Evolutionary conservation across 2,888 invertebrate species (phyloP).

Genomic region (Entomobrya multifasciata): DNA sequence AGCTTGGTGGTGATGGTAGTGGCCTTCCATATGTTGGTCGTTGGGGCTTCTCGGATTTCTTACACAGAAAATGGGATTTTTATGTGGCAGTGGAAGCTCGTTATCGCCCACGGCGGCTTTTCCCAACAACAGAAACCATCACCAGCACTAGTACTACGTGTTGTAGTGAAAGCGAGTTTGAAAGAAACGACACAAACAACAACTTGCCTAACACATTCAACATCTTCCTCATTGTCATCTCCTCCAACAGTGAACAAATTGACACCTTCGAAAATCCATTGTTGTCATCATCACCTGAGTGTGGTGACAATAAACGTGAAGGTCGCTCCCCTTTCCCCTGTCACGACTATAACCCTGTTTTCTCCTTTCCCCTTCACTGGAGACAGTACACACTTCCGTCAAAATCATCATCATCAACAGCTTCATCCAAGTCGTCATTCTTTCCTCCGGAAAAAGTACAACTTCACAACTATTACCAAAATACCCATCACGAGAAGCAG

Average conservation of each 20-base stretch:
- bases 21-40: constrained; percentile 77
- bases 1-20: constrained; percentile 77
- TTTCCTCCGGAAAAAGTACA: constrained; percentile 30
- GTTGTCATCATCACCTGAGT: constrained; percentile 36
- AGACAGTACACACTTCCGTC: background rate
- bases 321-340: constrained; percentile 38
- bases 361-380: background rate
- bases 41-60: constrained; percentile 72
- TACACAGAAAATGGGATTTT: constrained; percentile 76
- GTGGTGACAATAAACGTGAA: constrained; percentile 56
- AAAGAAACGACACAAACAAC: constrained; percentile 29
- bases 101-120: constrained; percentile 66
- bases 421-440: too few species aligned
- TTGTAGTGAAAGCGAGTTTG: constrained; percentile 24
- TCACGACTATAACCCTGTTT: background rate
- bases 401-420: background rate
- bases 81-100: constrained; percentile 70
- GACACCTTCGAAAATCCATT: constrained; percentile 55
- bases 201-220: background rate
- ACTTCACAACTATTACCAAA: constrained; percentile 37
- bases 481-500: constrained; percentile 39
- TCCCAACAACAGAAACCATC: too few species aligned
- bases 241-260: constrained; percentile 51
- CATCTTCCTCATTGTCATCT: background rate
- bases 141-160: constrained; percentile 7